Conservation (phyloP, 2,888 invertebrate species). For the Abrostola tripartita region DNA sequence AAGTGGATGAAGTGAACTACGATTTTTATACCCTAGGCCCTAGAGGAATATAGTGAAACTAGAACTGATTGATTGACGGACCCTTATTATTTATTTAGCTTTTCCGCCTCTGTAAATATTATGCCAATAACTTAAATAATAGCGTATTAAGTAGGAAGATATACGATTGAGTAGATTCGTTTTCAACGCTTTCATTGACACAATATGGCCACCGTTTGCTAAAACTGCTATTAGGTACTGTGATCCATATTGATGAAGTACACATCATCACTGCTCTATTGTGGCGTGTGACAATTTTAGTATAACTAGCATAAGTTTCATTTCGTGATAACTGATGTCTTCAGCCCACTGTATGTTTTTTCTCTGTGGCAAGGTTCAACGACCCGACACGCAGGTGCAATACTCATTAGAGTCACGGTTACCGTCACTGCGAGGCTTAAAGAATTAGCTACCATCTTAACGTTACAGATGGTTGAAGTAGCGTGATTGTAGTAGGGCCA, state of each 20-base stretch:
- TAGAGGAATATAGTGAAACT: not conserved
- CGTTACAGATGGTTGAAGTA: conserved; percentile 62
- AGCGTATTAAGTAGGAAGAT: not conserved
- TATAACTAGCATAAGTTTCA: conserved; percentile 26
- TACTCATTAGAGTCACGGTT: conserved; percentile 73
- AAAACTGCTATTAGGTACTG: not conserved
- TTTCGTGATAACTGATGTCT: conserved; percentile 26
- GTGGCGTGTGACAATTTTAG: conserved; percentile 31
- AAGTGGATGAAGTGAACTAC: not conserved
- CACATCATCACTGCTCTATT: conserved; percentile 12
- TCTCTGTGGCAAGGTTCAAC: conserved; percentile 54
- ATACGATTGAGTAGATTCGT: not conserved
- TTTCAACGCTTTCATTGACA: not conserved
- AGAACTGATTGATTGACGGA: conserved; percentile 19
- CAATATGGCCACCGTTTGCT: not conserved
- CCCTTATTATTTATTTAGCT: conserved; percentile 5
- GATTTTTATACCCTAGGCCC: conserved; percentile 4
- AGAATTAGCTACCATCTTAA: conserved; percentile 69
- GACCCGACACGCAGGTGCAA: conserved; percentile 66
- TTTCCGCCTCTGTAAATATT: not conserved
- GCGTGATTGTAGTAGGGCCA: conserved; percentile 42
- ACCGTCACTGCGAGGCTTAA: conserved; percentile 55
- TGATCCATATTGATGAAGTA: conserved; percentile 19
- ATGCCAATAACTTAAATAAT: not conserved
- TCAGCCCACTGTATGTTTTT: conserved; percentile 14